phyloP scores from a whole-genome alignment of 1,140 invertebrate genomes.

The Odontomachus brunneus region DNA sequence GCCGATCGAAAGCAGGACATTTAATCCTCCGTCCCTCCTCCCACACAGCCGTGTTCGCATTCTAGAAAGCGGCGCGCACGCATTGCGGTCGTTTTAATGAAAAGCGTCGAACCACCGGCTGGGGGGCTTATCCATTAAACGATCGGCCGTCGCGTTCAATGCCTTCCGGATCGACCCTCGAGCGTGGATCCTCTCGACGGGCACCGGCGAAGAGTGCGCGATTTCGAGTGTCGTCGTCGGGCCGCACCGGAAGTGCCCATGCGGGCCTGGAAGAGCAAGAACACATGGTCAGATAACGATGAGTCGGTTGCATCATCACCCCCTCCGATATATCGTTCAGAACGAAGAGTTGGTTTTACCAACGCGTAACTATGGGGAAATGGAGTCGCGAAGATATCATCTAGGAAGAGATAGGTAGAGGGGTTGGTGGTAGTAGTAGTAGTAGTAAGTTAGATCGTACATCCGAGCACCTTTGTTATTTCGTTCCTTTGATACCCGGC shows the following conservation, averaged over 20 bases:
- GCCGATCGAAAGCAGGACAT: constrained; percentile 53
- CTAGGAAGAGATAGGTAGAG: background rate
- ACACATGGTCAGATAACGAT: constrained; percentile 55
- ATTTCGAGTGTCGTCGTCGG: constrained; percentile 26
- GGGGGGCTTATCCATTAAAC: constrained; percentile 12
- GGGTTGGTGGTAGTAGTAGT: constrained; percentile 3
- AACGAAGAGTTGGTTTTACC: constrained; percentile 26
- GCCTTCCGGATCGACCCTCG: constrained; percentile 3
- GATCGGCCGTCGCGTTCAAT: constrained; percentile 40
- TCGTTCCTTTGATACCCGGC: constrained; percentile 71
- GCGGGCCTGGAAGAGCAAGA: constrained; percentile 16
- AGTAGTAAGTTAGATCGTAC: constrained; percentile 65
- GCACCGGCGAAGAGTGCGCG: background rate
- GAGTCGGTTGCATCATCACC: constrained; percentile 52
- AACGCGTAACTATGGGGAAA: background rate
- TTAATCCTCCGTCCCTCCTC: constrained; percentile 22
- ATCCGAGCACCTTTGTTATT: constrained; percentile 76
- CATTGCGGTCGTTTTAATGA: constrained; percentile 28
- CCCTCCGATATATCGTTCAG: constrained; percentile 43
- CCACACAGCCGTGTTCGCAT: background rate
- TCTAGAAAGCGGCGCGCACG: constrained; percentile 30
- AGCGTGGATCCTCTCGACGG: constrained; percentile 1
- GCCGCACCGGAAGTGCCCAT: constrained; percentile 9
- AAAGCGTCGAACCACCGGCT: background rate
- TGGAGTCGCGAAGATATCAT: constrained; percentile 22